Base-by-base conservation (phyloP, 2,888 invertebrate genomes). In the Pristionchus arcanus region DNA sequence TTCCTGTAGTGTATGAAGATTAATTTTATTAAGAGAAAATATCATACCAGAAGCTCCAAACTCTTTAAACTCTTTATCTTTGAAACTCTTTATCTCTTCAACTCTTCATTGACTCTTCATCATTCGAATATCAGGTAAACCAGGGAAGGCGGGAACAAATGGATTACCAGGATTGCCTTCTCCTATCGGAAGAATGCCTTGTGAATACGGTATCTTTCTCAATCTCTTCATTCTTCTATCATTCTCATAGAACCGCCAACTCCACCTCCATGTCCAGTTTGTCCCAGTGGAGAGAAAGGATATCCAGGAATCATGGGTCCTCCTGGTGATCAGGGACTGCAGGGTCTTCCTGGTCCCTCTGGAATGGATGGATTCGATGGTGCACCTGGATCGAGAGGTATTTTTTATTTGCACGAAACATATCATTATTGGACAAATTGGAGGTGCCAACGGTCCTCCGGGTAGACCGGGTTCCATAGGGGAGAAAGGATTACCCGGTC, bases 361-460 rank as follows among this genome's bases (percentile, higher is more conserved):
- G 87, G 87, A 68, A 31, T 53, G 16, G 68, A 87, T 28, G 87
- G 87, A 68, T 53, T 84, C 42, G 49, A 37, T 71, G 87, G 87
- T 31, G 87, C 13, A 25, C 31, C 66, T 5, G 87, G 68, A 28
- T 49, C 42, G 4, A 25, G 42, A 53, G 81, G 81, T 81, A 34
- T 63, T 11, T 63, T 16, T 16, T n/a, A n/a, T n/a, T 15, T 11
- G 19, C 16, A 55, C 15, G 21, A 55, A 55, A 19, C 21, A 21
- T 9, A 21, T 68, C n/a, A 71, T 34, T 4, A 83, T 0, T 42
- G 25, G 15, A 7, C 49, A 3, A 2, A 84, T 85, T 34, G 13
- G 21, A 85, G 85, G 85, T 13, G 25, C 85, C 1, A 13, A 19
- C 37, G 85, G 85, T 13, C 37, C 85, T 55, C 85, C 85, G 0